Evolutionary conservation across 2,888 invertebrate species (phyloP).

Genomic region (Sussaba pulchella): DNA sequence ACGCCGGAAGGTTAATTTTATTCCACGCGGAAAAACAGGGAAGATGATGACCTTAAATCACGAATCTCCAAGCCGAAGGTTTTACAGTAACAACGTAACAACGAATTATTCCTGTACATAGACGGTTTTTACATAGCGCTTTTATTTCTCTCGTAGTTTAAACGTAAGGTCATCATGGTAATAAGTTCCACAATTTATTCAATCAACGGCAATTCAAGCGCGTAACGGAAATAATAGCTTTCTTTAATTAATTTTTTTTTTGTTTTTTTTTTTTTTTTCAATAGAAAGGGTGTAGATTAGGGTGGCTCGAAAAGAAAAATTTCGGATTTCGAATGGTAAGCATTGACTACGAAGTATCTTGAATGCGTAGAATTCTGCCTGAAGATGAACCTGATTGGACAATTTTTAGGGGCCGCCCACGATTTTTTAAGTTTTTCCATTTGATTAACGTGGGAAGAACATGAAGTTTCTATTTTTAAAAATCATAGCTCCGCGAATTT

Average conservation of each 20-base stretch:
- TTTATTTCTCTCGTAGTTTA: slow-evolving; percentile 61
- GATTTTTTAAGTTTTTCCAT: too few species aligned
- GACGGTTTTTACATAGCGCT: slow-evolving; percentile 37
- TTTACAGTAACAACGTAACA: slow-evolving; percentile 51
- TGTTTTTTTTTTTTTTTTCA: slow-evolving; percentile 26
- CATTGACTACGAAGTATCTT: too few species aligned
- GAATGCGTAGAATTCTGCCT: too few species aligned
- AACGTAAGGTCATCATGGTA: slow-evolving; percentile 61
- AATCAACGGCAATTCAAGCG: slow-evolving; percentile 47
- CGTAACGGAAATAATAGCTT: slow-evolving; percentile 26
- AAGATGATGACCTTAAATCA: slow-evolving; percentile 42
- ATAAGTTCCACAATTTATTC: slow-evolving; percentile 60
- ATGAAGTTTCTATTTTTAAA: too few species aligned
- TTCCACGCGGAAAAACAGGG: slow-evolving; percentile 53
- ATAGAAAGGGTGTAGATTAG: too few species aligned
- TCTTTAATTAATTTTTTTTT: slow-evolving; percentile 11
- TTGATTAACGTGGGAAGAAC: too few species aligned
- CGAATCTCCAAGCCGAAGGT: slow-evolving; percentile 45
- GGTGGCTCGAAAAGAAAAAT: too few species aligned
- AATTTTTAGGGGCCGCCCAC: too few species aligned
- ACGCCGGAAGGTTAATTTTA: slow-evolving; percentile 54
- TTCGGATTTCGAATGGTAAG: too few species aligned
- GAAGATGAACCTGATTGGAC: too few species aligned
- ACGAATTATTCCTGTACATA: slow-evolving; percentile 63
- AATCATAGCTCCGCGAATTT: too few species aligned